Percentiles rank a stretch among this genome's conserved stretches.
Conservation (phyloP, 2,888 invertebrate species). For the Cataglyphis altisquamis region DNA sequence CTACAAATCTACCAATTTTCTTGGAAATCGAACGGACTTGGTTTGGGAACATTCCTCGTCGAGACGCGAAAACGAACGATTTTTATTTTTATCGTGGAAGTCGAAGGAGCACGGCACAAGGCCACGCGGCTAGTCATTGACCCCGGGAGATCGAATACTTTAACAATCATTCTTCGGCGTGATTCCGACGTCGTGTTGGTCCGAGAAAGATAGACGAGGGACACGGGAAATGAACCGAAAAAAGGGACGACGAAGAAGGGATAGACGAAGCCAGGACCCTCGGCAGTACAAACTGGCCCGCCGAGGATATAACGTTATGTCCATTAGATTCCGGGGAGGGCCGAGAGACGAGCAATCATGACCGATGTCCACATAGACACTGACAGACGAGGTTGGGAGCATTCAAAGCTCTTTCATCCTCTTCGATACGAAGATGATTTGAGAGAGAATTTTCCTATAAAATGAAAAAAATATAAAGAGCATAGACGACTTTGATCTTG, state of each 20-base stretch:
- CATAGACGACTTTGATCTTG: background rate
- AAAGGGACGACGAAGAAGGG: constrained; percentile 22
- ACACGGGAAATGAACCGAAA: constrained; percentile 19
- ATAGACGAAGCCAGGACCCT: constrained; percentile 16
- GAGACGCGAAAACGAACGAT: background rate
- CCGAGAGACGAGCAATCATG: constrained; percentile 20
- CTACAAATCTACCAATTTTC: background rate
- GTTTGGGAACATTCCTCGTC: background rate
- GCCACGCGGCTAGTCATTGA: constrained; percentile 53
- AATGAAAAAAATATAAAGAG: background rate
- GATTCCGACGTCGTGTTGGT: constrained; percentile 28
- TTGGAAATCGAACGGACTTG: background rate
- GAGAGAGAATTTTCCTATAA: constrained; percentile 13
- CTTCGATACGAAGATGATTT: background rate
- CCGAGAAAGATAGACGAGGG: background rate
- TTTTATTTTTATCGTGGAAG: constrained; percentile 29
- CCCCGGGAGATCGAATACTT: constrained; percentile 30
- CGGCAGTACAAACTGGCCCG: constrained; percentile 44
- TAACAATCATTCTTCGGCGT: constrained; percentile 47
- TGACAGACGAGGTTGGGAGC: constrained; percentile 30
- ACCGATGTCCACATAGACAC: constrained; percentile 48
- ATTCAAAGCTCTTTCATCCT: background rate
- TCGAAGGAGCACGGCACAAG: background rate
- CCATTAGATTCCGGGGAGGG: constrained; percentile 58
- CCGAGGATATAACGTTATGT: constrained; percentile 67